phyloP scores from a whole-genome alignment of 2,888 invertebrate genomes.

The Pilophorus perplexus region DNA sequence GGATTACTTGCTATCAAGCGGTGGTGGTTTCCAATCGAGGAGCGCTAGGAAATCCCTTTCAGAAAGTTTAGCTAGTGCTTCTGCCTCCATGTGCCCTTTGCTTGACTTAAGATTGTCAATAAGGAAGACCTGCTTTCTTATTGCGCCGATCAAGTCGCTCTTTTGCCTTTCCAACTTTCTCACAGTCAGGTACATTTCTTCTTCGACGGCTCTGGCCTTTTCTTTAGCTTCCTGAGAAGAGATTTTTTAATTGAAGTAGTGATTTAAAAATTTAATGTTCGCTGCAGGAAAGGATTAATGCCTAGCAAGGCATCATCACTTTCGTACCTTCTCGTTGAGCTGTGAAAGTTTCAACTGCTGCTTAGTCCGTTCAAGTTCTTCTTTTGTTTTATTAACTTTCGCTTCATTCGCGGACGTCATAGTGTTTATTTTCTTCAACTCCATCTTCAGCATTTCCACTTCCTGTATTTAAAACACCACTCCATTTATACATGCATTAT shows the following conservation, averaged over 20 bases:
- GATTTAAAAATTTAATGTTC: too few species aligned
- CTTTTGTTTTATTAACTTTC: constrained; percentile 42
- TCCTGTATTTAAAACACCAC: too few species aligned
- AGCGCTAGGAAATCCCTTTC: constrained; percentile 33
- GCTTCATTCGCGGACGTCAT: constrained; percentile 36
- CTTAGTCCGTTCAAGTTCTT: constrained; percentile 40
- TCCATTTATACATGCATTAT: too few species aligned
- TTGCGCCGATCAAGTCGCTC: constrained; percentile 37
- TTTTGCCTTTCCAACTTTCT: constrained; percentile 45
- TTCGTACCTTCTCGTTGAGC: constrained; percentile 44
- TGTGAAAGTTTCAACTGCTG: constrained; percentile 40
- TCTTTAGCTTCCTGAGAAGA: constrained; percentile 43
- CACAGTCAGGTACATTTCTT: constrained; percentile 40
- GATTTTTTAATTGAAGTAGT: too few species aligned
- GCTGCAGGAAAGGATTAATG: too few species aligned
- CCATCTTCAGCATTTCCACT: constrained; percentile 43
- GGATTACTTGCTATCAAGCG: constrained; percentile 4
- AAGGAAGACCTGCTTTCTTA: constrained; percentile 44
- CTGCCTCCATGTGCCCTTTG: constrained; percentile 36
- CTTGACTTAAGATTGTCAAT: constrained; percentile 45
- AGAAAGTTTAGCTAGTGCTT: constrained; percentile 28
- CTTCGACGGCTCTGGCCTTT: constrained; percentile 38
- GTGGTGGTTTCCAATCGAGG: constrained; percentile 35
- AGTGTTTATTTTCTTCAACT: constrained; percentile 36
- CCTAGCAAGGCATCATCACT: background rate